Percentiles rank a stretch among this genome's conserved stretches.
Evolutionary conservation across 2,888 invertebrate species (phyloP).

Genomic region (Morpho deidamia): DNA sequence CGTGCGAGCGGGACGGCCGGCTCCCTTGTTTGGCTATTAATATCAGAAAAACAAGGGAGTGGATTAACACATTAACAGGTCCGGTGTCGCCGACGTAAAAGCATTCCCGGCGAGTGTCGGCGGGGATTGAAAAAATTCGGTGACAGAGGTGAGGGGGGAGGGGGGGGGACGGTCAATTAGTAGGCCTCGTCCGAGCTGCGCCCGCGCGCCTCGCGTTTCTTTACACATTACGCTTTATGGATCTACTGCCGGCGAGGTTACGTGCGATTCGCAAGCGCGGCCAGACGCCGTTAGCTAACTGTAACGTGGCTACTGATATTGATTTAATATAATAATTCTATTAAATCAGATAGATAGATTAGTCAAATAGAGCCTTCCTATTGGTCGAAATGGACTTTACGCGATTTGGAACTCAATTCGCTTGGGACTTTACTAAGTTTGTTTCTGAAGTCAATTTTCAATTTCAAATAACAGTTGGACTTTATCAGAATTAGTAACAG

Average conservation of each 20-base stretch:
- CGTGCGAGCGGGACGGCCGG: constrained; percentile 35
- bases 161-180: constrained; percentile 31
- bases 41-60: constrained; percentile 63
- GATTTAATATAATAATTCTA: no score
- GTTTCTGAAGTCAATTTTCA: no score
- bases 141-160: constrained; percentile 31
- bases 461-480: no score
- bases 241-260: neutral
- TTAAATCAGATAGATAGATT: no score
- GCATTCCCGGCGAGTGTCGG: constrained; percentile 60
- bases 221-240: constrained; percentile 7
- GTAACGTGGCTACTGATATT: no score
- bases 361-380: no score
- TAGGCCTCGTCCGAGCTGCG: constrained; percentile 21
- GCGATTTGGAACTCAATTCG: no score
- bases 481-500: no score
- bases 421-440: no score
- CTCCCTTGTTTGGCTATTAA: constrained; percentile 62
- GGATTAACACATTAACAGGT: constrained; percentile 74
- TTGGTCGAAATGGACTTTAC: no score
- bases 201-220: constrained; percentile 3
- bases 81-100: constrained; percentile 62
- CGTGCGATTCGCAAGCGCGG: neutral
- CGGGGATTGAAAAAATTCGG: constrained; percentile 37
- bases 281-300: neutral